Conservation (phyloP, 2,888 invertebrate genomes). For the Torymus texanus region DNA sequence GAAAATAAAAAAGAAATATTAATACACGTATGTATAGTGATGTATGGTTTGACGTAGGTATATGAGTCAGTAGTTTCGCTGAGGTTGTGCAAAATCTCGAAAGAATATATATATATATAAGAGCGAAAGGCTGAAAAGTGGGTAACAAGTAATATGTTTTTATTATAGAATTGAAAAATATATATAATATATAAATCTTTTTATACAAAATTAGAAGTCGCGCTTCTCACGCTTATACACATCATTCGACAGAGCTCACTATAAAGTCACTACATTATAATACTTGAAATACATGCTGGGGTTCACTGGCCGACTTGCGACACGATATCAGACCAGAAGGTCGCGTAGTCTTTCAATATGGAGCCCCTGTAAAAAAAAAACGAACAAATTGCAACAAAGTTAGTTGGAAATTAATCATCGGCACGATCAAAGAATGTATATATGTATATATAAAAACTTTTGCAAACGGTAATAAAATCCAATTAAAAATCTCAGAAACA, state of each 20-base stretch:
- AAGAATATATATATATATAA: too few species aligned
- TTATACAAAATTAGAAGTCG: not conserved
- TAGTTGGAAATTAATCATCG: too few species aligned
- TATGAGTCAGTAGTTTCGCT: too few species aligned
- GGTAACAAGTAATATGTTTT: constrained; percentile 15
- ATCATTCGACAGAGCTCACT: not conserved
- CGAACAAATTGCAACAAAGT: not conserved
- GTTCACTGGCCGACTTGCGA: constrained; percentile 52
- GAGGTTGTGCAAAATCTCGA: too few species aligned
- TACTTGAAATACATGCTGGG: not conserved
- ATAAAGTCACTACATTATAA: constrained; percentile 24
- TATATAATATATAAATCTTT: constrained; percentile 14
- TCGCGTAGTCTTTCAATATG: constrained; percentile 84
- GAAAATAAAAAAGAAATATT: too few species aligned
- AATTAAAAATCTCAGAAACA: too few species aligned
- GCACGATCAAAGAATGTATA: too few species aligned
- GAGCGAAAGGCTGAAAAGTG: too few species aligned
- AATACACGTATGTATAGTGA: too few species aligned
- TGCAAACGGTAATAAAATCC: too few species aligned
- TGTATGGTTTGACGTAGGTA: too few species aligned
- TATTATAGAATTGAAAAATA: constrained; percentile 12
- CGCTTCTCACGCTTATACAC: not conserved
- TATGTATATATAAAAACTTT: too few species aligned
- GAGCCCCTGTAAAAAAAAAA: constrained; percentile 81
- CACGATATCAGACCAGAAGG: constrained; percentile 81